phyloP scores from a whole-genome alignment of 2,888 invertebrate genomes.

The Hyposoter dolosus region DNA sequence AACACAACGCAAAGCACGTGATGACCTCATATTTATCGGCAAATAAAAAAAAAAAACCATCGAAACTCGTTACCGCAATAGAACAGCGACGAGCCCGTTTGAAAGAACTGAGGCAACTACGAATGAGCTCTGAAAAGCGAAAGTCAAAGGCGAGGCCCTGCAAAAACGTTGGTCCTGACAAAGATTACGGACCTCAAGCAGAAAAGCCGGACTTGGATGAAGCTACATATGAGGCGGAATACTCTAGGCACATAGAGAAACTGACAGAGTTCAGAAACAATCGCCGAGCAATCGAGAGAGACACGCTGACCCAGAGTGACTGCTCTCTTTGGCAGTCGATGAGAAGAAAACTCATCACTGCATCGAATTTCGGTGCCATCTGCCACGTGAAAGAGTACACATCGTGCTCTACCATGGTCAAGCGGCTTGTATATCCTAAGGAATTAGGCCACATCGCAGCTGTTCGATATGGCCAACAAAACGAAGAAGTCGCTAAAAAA shows the following conservation, averaged over 20 bases:
- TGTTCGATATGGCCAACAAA: conserved; percentile 21
- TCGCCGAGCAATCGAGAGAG: conserved; percentile 14
- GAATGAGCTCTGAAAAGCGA: not conserved
- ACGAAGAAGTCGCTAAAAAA: conserved; percentile 16
- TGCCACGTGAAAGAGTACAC: conserved; percentile 9
- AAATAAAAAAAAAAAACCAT: not conserved
- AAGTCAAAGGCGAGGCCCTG: not conserved
- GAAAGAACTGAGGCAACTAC: not conserved
- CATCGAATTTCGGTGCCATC: not conserved
- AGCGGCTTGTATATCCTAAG: not conserved
- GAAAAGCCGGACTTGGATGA: conserved; percentile 4
- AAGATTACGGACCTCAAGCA: conserved; percentile 28
- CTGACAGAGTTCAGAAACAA: not conserved
- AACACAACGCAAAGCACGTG: conserved; percentile 21
- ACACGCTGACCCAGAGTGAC: not conserved
- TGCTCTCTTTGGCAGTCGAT: conserved; percentile 33
- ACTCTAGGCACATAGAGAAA: not conserved
- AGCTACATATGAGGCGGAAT: not conserved
- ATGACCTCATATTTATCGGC: conserved; percentile 7
- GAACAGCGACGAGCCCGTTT: conserved; percentile 11
- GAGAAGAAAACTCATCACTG: conserved; percentile 17
- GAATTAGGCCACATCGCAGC: not conserved
- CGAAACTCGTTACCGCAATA: not conserved
- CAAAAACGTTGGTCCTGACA: not conserved
- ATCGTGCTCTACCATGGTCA: not conserved